phyloP scores from a whole-genome alignment of 2,797 vertebrate species.

The Masticophis lateralis region DNA sequence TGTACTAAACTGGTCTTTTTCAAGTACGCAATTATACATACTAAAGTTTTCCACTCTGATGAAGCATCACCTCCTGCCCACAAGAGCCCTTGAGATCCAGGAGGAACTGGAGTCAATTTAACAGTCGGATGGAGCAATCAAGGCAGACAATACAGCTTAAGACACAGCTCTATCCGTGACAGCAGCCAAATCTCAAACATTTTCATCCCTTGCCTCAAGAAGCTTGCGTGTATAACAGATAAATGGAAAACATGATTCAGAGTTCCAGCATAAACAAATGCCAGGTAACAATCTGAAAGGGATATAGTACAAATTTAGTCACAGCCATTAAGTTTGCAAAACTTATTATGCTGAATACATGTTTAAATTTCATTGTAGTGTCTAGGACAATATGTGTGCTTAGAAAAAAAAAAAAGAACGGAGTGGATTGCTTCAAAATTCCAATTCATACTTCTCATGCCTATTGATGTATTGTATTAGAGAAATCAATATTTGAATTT shows the following conservation, averaged over 20 bases:
- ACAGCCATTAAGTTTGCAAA: not conserved
- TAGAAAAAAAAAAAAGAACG: constrained; percentile 22
- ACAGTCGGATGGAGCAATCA: rapidly evolving
- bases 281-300: not conserved
- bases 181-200: not conserved
- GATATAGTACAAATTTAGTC: not conserved
- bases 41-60: not conserved
- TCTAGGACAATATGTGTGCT: constrained; percentile 12
- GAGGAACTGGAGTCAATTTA: not conserved
- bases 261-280: constrained; percentile 28
- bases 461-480: constrained; percentile 27
- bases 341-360: not conserved
- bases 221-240: not conserved
- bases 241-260: constrained; percentile 5
- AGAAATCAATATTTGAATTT: constrained; percentile 42
- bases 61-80: not conserved
- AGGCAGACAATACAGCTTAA: not conserved
- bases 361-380: constrained; percentile 14
- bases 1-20: not conserved
- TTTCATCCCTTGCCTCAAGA: not conserved
- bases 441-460: constrained; percentile 36
- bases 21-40: not conserved
- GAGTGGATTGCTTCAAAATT: constrained; percentile 40
- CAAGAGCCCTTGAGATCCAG: not conserved
- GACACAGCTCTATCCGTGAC: not conserved